Base-by-base conservation (phyloP, 1,140 invertebrate genomes). In the Pentalonia nigronervosa region DNA sequence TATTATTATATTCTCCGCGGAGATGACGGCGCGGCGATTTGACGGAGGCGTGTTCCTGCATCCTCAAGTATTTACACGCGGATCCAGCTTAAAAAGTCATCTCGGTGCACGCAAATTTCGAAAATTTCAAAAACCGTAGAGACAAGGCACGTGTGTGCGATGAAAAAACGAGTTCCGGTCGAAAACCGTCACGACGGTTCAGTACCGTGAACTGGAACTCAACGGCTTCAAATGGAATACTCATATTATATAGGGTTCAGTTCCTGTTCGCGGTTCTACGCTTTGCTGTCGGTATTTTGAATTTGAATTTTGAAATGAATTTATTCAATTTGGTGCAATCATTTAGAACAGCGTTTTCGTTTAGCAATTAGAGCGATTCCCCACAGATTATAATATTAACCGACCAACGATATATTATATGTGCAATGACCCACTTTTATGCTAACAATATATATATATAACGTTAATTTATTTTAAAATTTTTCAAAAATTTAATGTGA, bases 1-100 rank as follows among this genome's bases (percentile, higher is more conserved):
- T 41, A 41, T n/a, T 67, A 41, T 48, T n/a, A 20, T 91, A 91
- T 83, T 83, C 67, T 91, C 90, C 36, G 30, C 36, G 50, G 91
- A 86, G 81, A 93, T 41, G 76, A 81, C 45, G 23, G 7, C 30
- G 14, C 11, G 60, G 60, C 20, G 41, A 86, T 21, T 48, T 17
- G 23, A 88, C 87, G 56, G 8, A 17, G 36, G 8, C 48, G 7
- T 36, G 34, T 41, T 50, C 7, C 36, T 86, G 23, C 23, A 41
- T 84, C 36, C 1, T 41, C 36, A 41, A n/a, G 47, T 48, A 47
- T 87, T n/a, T 23, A 41, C 30, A 87, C 20, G 21, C 36, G 9
- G 23, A 36, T 21, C 47, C 7, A 48, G 56, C 50, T 7, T 17
- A n/a, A 23, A n/a, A 88, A n/a, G 86, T 88, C 25, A n/a, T 25